These are phyloP conservation scores for Pentalonia nigronervosa DNA, from an alignment of 1,140 invertebrate genomes.

Conservation along the genomic window DNA sequence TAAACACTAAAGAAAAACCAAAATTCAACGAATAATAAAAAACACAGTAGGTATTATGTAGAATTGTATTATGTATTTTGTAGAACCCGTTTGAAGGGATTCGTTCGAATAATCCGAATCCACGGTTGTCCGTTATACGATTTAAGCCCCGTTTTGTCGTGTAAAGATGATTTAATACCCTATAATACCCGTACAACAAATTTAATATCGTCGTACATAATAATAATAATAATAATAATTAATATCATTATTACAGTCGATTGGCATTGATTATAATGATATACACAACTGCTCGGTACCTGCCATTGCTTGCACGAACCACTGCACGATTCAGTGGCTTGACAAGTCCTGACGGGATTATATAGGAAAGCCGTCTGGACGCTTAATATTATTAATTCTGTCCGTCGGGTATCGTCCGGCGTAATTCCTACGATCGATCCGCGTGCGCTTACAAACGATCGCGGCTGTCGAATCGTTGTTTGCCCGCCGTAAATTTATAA, in stretches of 20 bases:
- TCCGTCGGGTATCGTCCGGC: not conserved
- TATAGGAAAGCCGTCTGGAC: not conserved
- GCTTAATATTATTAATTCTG: not conserved
- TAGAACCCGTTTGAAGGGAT: not conserved
- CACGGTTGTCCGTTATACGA: not conserved
- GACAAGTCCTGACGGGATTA: not conserved
- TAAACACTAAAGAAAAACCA: not conserved
- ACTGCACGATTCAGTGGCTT: not conserved
- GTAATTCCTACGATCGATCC: not conserved
- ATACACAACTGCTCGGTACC: no score
- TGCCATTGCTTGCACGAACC: not conserved
- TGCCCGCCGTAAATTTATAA: no score
- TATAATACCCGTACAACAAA: not conserved
- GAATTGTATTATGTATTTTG: not conserved
- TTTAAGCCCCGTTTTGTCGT: not conserved
- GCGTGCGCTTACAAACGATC: not conserved
- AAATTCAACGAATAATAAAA: not conserved
- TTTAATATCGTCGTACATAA: not conserved
- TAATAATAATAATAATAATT: not conserved
- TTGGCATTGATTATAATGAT: not conserved
- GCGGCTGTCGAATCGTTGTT: no score
- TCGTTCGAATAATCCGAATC: not conserved
- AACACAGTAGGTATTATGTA: not conserved
- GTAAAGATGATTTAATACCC: constrained; percentile 11
- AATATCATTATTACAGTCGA: not conserved